Evolutionary conservation across 2,113 vertebrate genomes (phyloP).

Genomic region (Aegithalos caudatus): DNA sequence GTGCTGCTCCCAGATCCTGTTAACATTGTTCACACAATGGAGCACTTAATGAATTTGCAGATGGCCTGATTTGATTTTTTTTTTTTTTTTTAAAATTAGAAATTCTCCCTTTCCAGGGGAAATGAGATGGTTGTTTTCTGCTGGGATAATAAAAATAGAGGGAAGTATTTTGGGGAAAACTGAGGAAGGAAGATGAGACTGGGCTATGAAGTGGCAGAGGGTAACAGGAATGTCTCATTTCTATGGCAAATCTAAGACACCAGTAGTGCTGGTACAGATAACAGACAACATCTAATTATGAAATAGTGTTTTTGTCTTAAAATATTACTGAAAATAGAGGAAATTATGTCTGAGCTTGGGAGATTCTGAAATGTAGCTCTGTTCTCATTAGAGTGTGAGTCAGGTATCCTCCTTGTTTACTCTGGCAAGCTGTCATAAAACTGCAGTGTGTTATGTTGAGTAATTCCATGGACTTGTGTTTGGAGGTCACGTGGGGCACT

Average conservation of each 20-base stretch:
- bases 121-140: not conserved
- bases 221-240: not conserved
- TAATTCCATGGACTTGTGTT: not conserved
- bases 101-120: not conserved
- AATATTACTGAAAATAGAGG: not conserved
- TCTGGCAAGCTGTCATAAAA: not conserved
- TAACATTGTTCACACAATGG: not conserved
- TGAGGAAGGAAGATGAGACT: not conserved
- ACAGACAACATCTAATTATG: not conserved
- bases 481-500: not conserved
- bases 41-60: not conserved
- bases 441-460: not conserved
- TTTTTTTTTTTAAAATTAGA: not conserved
- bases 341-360: not conserved
- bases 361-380: not conserved
- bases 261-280: not conserved
- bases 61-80: not conserved
- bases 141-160: not conserved
- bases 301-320: not conserved
- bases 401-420: slow-evolving; percentile 46
- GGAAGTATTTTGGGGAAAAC: not conserved
- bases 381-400: slow-evolving; percentile 5
- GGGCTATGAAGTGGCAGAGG: not conserved
- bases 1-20: not conserved
- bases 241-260: rapidly evolving